Conservation (phyloP, 37 sponge, comb jelly and placozoan species). For the Diacarnus erythraeanus region DNA sequence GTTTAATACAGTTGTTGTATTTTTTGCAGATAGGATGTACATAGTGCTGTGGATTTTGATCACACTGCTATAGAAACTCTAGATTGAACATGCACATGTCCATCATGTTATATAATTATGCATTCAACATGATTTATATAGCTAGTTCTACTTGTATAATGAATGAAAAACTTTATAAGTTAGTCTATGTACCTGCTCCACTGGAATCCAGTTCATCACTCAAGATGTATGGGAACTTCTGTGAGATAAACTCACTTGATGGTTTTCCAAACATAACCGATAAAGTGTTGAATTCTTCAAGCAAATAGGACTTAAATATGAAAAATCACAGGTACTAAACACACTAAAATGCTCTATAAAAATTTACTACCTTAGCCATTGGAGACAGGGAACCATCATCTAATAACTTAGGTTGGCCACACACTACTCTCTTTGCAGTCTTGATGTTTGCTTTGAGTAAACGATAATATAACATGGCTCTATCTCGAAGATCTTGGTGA, state of each 20-base stretch:
- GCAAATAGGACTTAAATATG: constrained; percentile 50
- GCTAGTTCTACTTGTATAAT: not conserved
- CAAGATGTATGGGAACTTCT: constrained; percentile 70
- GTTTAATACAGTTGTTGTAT: too few species aligned
- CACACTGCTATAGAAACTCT: too few species aligned
- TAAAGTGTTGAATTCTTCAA: constrained; percentile 88
- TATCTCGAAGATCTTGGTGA: constrained; percentile 86
- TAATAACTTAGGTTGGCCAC: constrained; percentile 47
- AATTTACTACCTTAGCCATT: too few species aligned
- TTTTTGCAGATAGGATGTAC: too few species aligned
- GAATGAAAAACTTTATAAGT: not conserved
- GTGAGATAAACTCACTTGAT: constrained; percentile 67
- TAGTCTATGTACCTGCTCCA: constrained; percentile 13
- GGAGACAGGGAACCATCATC: constrained; percentile 25
- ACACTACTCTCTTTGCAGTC: constrained; percentile 75
- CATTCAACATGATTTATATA: not conserved
- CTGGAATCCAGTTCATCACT: not conserved
- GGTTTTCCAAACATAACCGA: constrained; percentile 77
- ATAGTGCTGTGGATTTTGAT: too few species aligned
- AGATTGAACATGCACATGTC: too few species aligned
- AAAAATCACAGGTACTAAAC: too few species aligned
- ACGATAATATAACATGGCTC: constrained; percentile 92
- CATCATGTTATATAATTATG: too few species aligned
- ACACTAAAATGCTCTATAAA: too few species aligned
- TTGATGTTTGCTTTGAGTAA: constrained; percentile 70